Percentiles rank a stretch among this genome's conserved stretches.
phyloP scores from a whole-genome alignment of 2,113 vertebrate genomes.

The Dipodomys stephensi region DNA sequence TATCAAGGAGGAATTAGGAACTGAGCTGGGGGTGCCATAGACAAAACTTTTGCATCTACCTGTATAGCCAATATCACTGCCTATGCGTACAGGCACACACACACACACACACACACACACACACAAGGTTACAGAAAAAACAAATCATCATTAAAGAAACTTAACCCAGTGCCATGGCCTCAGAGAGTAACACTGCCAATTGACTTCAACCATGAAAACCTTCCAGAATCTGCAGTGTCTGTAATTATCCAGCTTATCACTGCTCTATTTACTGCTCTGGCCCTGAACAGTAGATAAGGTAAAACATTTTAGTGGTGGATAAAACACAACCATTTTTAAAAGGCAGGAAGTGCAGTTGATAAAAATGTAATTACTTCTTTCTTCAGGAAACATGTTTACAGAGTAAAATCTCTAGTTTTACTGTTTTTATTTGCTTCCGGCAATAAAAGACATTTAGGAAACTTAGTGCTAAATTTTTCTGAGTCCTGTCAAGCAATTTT shows the following conservation, averaged over 20 bases:
- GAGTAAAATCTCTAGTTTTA: slow-evolving; percentile 55
- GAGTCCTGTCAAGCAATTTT: slow-evolving; percentile 48
- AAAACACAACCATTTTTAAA: slow-evolving; percentile 63
- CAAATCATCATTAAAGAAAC: slow-evolving; percentile 31
- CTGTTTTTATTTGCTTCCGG: slow-evolving; percentile 59
- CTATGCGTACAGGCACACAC: too few species aligned
- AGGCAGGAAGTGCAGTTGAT: slow-evolving; percentile 60
- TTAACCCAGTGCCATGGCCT: slow-evolving; percentile 44
- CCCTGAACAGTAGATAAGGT: slow-evolving; percentile 60
- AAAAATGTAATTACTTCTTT: slow-evolving; percentile 75
- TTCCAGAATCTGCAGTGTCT: slow-evolving; percentile 21
- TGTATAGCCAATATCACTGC: not conserved
- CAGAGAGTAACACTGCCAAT: slow-evolving; percentile 1
- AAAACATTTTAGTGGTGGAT: slow-evolving; percentile 64
- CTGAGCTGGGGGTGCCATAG: too few species aligned
- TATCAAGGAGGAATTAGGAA: not conserved
- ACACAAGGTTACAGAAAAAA: not conserved
- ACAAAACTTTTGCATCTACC: not conserved
- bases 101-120: not conserved
- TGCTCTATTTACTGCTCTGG: slow-evolving; percentile 23
- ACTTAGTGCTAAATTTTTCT: slow-evolving; percentile 57
- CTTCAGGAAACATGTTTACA: slow-evolving; percentile 42
- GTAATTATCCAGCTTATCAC: slow-evolving; percentile 70
- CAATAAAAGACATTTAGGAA: slow-evolving; percentile 62
- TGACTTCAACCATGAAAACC: slow-evolving; percentile 37